Conservation (phyloP, 2,113 vertebrate species). For the Silurus asotus region DNA sequence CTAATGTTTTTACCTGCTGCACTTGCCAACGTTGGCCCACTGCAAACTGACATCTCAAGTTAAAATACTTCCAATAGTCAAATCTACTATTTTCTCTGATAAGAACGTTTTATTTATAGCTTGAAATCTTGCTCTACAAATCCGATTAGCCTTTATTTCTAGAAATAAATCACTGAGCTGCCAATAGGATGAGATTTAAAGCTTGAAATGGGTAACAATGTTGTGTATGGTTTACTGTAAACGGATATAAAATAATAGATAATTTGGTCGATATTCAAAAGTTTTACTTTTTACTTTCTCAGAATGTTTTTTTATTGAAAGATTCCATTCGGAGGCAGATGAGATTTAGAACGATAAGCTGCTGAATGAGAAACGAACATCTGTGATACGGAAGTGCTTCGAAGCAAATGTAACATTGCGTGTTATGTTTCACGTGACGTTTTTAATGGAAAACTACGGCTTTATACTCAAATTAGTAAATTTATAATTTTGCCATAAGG, state of each 20-base stretch:
- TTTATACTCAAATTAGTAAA: background rate
- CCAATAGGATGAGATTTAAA: background rate
- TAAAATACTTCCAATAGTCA: no score
- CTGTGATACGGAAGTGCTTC: background rate
- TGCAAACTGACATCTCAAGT: no score
- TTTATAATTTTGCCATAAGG: background rate
- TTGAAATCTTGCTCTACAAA: no score
- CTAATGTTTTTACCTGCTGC: no score
- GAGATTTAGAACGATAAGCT: background rate
- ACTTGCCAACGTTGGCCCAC: no score
- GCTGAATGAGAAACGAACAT: background rate
- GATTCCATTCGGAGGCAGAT: background rate
- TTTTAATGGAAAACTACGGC: slow-evolving; percentile 23
- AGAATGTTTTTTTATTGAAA: slow-evolving; percentile 5
- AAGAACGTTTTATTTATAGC: no score
- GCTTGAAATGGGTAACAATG: background rate
- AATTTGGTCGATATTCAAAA: no score
- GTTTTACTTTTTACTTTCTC: background rate
- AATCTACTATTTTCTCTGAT: no score
- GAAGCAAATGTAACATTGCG: slow-evolving; percentile 13
- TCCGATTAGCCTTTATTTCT: background rate
- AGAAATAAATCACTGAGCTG: background rate
- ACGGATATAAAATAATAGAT: background rate
- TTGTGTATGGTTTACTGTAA: background rate
- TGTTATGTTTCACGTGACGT: slow-evolving; percentile 16